Evolutionary conservation across 1,140 invertebrate genomes (phyloP), one percentile per base, ranked within the genome.

Genomic region (Caerostris darwini): DNA sequence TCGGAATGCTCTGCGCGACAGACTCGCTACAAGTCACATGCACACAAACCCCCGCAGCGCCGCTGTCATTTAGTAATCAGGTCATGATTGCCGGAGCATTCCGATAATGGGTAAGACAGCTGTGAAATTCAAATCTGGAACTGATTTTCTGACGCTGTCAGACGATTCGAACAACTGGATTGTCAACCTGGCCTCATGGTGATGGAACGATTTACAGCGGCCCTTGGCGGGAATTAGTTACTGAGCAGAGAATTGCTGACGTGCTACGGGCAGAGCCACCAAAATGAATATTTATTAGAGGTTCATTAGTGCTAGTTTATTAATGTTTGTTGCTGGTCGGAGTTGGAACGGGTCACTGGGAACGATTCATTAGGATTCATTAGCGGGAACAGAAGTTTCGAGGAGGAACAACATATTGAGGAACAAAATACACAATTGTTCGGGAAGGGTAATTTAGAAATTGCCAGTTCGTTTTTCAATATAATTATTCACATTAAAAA

Each of bases 241-340:
- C 53, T n/a, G 53, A 54, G 8, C 53, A 83, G 0, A 54, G 17
- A n/a, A 14, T n/a, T 5, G 81, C 5, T 56, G 7, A 56, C 81
- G n/a, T n/a, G 3, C 10, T n/a, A 57, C 34, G 34, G 34, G 34
- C 34, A 34, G 34, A 2, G 34, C 34, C 34, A 34, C 34, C 12
- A 83, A 83, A 83, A 83, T 83, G 12, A 54, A 83, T 56, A 56
- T 83, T 83, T 83, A 83, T 83, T 57, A 83, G 53, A 14, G 53
- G 17, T 83, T 83, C 53, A 83, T 56, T 54, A 54, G 53, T 5
- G 54, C 17, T n/a, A 34, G 34, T 34, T 34, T 34, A 34, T 34
- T 34, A 34, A 34, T 34, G 34, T 34, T 34, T 34, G 34, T 7
- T n/a, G 4, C 7, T 50, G 34, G 34, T 3, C 19, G 4, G 17